phyloP scores from a whole-genome alignment of 2,113 vertebrate genomes.

The Cochlearius cochlearius region DNA sequence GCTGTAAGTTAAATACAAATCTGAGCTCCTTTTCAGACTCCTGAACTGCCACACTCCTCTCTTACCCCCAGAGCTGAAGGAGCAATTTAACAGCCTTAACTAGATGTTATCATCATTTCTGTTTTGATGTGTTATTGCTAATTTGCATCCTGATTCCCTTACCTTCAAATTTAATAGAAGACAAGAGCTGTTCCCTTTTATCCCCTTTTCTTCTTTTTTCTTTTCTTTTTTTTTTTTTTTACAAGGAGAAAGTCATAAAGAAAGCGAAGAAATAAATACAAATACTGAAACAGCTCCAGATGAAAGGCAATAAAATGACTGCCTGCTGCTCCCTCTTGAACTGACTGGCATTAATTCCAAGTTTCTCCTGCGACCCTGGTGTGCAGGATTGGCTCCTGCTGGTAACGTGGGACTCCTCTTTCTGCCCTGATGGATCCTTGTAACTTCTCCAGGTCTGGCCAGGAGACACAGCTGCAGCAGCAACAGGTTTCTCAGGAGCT shows the following conservation, averaged over 20 bases:
- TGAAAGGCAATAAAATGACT: slow-evolving; percentile 20
- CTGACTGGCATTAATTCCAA: background rate
- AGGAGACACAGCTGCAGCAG: background rate
- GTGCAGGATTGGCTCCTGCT: background rate
- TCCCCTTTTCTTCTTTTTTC: slow-evolving; percentile 1
- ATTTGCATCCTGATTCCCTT: slow-evolving; percentile 65
- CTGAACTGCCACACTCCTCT: slow-evolving; percentile 8
- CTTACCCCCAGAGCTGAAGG: slow-evolving; percentile 36
- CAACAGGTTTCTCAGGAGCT: background rate
- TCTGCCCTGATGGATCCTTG: background rate
- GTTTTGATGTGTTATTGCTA: slow-evolving; percentile 59
- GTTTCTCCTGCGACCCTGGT: background rate
- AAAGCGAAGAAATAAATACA: slow-evolving; percentile 37
- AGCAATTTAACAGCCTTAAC: slow-evolving; percentile 66
- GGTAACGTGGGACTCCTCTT: background rate
- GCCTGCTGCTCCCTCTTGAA: slow-evolving; percentile 19
- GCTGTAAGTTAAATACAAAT: slow-evolving; percentile 5
- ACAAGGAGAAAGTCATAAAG: slow-evolving; percentile 44
- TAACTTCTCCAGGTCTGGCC: background rate
- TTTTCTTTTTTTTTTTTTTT: background rate
- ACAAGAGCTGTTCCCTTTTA: slow-evolving; percentile 29
- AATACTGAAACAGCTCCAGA: background rate
- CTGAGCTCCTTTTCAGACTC: slow-evolving; percentile 5
- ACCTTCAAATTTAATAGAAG: slow-evolving; percentile 61
- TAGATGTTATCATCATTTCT: slow-evolving; percentile 56